Base-by-base conservation (phyloP, 2,113 vertebrate genomes). In the Oreotrochilus melanogaster region DNA sequence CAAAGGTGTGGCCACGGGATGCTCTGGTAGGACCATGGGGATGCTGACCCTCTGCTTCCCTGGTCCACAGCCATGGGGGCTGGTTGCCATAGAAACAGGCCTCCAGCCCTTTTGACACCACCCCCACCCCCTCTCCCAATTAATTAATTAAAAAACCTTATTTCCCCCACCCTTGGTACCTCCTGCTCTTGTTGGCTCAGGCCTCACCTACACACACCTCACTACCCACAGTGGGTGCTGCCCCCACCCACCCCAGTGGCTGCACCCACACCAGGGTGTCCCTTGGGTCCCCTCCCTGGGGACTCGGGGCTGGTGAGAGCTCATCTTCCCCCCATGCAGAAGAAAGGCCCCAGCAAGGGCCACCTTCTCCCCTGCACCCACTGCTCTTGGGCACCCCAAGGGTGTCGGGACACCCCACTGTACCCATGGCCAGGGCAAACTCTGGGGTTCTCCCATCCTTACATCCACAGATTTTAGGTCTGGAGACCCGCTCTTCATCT, bases 251-350 rank as follows among this genome's bases (percentile, higher is more conserved):
- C 51, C 17, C 15, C 1, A 1, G n/a, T 2, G 1, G 48, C 21
- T 56, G 69, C 58, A 13, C 35, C 33, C 12, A 21, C 43, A 16
- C 24, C 0, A 0, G 15, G 60, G 60, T 31, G 12, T 33, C 37
- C 47, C 61, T 61, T 25, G n/a, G 33, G 69, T 47, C 47, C 62
- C 62, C 51, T 25, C 14, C 17, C 27, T 27, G 35, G 27, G 37
- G 27, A 31, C 22, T 25, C 30, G 9, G 18, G 37, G 7, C 4
- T 0, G 2, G 16, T 35, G 17, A 21, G 31, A 35, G 21, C 21
- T 43, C 7, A 0, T 28, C 31, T n/a, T 10, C 9, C 35, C 47
- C 21, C 31, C 25, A 10, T 0, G 1, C 16, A 1, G 0, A 1
- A 21, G 33, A 13, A 43, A 76, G 43, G 18, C 22, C 21, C 7